Conservation (phyloP, 2,888 invertebrate species). For the Hedya salicella region DNA sequence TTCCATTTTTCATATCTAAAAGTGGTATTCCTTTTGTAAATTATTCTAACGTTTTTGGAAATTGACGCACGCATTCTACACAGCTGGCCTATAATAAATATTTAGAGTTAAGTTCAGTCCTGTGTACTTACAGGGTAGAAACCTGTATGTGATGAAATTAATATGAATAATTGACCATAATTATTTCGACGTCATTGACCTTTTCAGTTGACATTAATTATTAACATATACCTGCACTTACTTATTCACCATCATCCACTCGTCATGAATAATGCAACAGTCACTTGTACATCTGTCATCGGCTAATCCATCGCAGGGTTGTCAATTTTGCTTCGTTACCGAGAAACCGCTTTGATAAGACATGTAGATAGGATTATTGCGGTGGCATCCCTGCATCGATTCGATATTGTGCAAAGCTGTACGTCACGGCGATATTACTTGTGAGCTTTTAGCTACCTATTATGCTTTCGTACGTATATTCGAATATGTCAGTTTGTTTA, state of each 20-base stretch:
- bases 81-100: no score
- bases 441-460: neutral
- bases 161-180: no score
- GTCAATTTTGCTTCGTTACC: constrained; percentile 68
- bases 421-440: neutral
- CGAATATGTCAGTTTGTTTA: no score
- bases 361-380: constrained; percentile 72
- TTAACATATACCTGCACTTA: neutral
- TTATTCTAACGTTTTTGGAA: no score
- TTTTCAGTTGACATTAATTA: neutral
- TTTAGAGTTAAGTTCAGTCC: no score
- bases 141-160: no score
- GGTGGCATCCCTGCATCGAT: constrained; percentile 49
- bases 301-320: constrained; percentile 58
- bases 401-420: neutral
- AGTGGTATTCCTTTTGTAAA: no score
- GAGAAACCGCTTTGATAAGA: constrained; percentile 75
- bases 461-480: no score
- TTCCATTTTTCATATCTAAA: no score
- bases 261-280: constrained; percentile 27
- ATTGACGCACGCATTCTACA: no score
- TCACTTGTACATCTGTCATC: constrained; percentile 36
- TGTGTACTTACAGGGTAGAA: no score
- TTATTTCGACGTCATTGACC: neutral
- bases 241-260: constrained; percentile 12